Evolutionary conservation across 2,888 invertebrate genomes (phyloP).

Genomic region (Lycocerus yunnanus): DNA sequence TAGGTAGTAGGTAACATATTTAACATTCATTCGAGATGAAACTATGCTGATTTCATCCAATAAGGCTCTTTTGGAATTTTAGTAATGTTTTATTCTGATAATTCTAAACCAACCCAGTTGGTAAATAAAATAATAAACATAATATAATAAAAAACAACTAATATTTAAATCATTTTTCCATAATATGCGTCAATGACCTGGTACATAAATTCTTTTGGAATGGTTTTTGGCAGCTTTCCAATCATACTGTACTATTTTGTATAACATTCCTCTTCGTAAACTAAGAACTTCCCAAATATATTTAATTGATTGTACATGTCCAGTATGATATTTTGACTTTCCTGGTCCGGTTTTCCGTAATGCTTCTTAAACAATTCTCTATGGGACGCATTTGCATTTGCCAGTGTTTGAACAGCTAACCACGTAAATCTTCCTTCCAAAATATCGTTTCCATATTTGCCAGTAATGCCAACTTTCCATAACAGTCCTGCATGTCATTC

Average conservation of each 20-base stretch:
- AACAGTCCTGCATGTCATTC: slow-evolving; percentile 91
- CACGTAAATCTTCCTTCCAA: slow-evolving; percentile 96
- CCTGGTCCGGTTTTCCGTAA: slow-evolving; percentile 72
- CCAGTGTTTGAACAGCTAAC: slow-evolving; percentile 87
- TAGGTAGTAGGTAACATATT: too few relatives aligned
- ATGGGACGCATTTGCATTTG: slow-evolving; percentile 73
- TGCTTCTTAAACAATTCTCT: slow-evolving; percentile 73
- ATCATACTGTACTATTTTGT: background rate
- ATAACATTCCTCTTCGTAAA: background rate
- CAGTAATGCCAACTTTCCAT: slow-evolving; percentile 83
- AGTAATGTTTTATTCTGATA: too few relatives aligned
- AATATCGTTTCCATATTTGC: slow-evolving; percentile 91
- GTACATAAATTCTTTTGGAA: background rate
- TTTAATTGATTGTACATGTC: slow-evolving; percentile 63
- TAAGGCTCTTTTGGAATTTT: too few relatives aligned
- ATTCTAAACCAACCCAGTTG: too few relatives aligned
- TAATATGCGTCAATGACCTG: background rate
- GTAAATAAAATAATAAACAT: too few relatives aligned
- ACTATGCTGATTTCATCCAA: too few relatives aligned
- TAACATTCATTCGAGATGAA: too few relatives aligned
- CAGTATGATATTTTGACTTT: slow-evolving; percentile 71
- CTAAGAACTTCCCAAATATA: background rate
- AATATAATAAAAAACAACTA: too few relatives aligned
- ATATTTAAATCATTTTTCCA: background rate
- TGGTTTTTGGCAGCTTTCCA: background rate